Conservation (phyloP, 2,888 invertebrate genomes). For the Lamproptera curius region DNA sequence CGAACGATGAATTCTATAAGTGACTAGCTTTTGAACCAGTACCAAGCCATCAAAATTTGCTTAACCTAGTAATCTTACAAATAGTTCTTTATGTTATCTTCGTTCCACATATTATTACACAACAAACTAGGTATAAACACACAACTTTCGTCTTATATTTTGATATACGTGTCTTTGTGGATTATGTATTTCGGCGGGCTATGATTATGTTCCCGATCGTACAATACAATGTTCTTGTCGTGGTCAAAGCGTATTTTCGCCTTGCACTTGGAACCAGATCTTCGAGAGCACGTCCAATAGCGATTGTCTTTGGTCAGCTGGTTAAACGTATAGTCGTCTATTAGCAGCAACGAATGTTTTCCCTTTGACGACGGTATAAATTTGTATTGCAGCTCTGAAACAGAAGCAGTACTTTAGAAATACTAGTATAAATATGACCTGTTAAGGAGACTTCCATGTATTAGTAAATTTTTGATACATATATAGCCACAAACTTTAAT, state of each 20-base stretch:
- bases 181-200: not conserved
- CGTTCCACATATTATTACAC: no score
- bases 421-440: no score
- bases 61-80: no score
- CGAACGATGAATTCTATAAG: no score
- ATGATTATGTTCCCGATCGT: constrained; percentile 30
- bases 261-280: constrained; percentile 26
- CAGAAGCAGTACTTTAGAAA: no score
- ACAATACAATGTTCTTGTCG: constrained; percentile 21
- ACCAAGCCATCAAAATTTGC: no score
- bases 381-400: constrained; percentile 5
- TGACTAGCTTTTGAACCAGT: no score
- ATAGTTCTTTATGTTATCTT: no score
- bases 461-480: no score
- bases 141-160: not conserved
- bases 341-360: constrained; percentile 25
- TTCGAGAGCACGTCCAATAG: constrained; percentile 30
- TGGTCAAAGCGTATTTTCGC: constrained; percentile 29
- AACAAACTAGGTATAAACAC: no score
- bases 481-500: no score
- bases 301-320: constrained; percentile 26
- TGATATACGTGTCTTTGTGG: constrained; percentile 21
- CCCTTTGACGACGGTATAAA: constrained; percentile 24
- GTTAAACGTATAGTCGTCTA: constrained; percentile 31
- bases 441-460: no score